Evolutionary conservation across 2,113 vertebrate genomes (phyloP).

Genomic region (Dolichotis patagonum): DNA sequence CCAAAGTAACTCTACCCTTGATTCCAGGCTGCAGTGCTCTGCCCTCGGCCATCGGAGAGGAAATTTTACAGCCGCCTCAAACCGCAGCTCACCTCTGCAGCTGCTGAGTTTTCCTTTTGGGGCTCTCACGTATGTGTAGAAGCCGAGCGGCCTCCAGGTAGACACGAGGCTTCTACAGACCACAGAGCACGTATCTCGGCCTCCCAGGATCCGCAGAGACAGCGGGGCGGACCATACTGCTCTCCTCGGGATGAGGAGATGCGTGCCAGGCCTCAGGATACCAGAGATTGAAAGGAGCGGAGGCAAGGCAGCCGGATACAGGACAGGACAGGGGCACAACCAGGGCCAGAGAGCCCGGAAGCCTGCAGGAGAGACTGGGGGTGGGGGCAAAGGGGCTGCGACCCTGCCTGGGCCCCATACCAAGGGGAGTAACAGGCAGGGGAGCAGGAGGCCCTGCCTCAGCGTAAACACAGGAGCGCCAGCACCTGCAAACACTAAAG

Average conservation of each 20-base stretch:
- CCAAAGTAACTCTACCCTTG: background rate
- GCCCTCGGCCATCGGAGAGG: accelerated
- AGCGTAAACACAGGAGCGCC: accelerated
- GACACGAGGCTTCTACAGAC: background rate
- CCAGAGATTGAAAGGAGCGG: background rate
- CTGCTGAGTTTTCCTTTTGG: background rate
- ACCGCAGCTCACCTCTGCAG: background rate
- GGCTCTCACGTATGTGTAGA: background rate
- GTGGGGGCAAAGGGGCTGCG: accelerated
- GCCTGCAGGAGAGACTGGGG: background rate
- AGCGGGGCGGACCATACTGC: no score
- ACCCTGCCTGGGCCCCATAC: no score
- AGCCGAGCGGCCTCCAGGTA: background rate
- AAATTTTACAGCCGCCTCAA: background rate
- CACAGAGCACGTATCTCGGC: accelerated
- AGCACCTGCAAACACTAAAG: background rate
- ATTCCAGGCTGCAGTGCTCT: background rate
- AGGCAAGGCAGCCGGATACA: background rate
- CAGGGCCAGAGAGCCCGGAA: no score
- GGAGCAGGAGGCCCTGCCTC: accelerated
- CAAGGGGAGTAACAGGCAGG: background rate
- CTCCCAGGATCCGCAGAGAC: background rate
- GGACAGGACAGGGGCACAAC: background rate
- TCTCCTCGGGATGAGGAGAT: background rate
- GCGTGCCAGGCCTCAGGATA: accelerated